Percentiles rank a stretch among this genome's conserved stretches.
These are phyloP conservation scores for Jaculus jaculus DNA, from an alignment of 2,113 vertebrate genomes.

Conservation along the genomic window DNA sequence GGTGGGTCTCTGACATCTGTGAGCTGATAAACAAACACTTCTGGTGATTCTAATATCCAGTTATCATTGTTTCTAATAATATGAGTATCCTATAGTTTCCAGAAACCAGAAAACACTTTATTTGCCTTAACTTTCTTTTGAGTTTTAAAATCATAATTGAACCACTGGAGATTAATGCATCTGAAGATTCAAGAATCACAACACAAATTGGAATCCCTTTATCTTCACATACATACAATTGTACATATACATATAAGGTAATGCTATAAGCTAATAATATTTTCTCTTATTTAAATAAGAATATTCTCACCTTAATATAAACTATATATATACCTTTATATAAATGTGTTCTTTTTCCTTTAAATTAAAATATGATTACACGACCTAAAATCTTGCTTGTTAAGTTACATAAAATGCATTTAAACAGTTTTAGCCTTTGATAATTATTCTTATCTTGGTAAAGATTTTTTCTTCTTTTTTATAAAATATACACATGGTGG, in stretches of 20 bases:
- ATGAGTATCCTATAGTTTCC: neutral
- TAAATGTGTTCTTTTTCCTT: neutral
- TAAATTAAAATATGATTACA: neutral
- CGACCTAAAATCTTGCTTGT: neutral
- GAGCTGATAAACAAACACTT: neutral
- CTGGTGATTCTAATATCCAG: neutral
- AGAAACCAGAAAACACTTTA: neutral
- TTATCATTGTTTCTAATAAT: neutral
- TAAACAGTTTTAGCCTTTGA: neutral
- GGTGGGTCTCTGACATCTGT: neutral
- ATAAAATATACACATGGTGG: no score
- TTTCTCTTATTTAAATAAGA: constrained; percentile 8
- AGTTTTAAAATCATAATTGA: neutral
- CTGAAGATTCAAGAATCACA: neutral
- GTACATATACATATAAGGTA: neutral
- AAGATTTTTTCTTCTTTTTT: neutral
- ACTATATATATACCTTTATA: neutral
- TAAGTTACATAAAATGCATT: neutral
- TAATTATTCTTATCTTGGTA: neutral
- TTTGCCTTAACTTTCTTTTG: constrained; percentile 2
- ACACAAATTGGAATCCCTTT: neutral
- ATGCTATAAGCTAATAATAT: neutral
- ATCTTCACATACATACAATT: neutral
- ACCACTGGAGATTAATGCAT: neutral
- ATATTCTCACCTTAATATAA: neutral